Evolutionary conservation across 2,888 invertebrate species (phyloP).

Genomic region (Palloptera scutellata): DNA sequence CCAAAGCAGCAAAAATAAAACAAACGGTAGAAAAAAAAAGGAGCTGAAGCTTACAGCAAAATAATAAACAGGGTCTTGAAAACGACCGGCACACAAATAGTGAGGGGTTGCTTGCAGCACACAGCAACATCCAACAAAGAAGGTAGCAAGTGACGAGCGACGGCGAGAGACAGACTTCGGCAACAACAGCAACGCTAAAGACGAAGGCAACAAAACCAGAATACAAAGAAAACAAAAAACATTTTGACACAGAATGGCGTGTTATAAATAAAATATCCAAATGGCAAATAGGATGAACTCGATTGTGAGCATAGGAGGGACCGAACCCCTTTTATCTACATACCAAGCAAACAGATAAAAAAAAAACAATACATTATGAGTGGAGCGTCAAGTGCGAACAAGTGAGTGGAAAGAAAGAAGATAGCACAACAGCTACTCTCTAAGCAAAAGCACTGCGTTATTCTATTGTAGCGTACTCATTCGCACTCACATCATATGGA

Average conservation of each 20-base stretch:
- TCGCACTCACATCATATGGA: background rate
- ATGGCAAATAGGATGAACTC: conserved; percentile 26
- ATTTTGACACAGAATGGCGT: conserved; percentile 32
- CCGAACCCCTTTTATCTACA: background rate
- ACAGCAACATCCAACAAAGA: conserved; percentile 17
- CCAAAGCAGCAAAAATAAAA: conserved; percentile 3
- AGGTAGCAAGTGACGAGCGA: background rate
- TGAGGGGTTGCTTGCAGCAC: conserved; percentile 17
- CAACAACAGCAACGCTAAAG: conserved; percentile 1
- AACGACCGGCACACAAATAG: background rate
- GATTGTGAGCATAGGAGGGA: background rate
- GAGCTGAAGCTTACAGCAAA: conserved; percentile 25
- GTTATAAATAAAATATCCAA: conserved; percentile 24
- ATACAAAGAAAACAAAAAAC: background rate
- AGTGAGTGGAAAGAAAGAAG: too few species aligned
- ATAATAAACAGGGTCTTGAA: conserved; percentile 24
- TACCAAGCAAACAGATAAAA: too few species aligned
- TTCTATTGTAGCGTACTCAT: background rate
- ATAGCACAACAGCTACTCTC: too few species aligned
- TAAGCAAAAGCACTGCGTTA: background rate
- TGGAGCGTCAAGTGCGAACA: too few species aligned
- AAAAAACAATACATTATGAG: too few species aligned
- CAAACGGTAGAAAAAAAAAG: conserved; percentile 6
- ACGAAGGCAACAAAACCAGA: conserved; percentile 8
- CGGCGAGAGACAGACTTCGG: background rate